A percentile compares a stretch with the other conserved stretches of the same genome.
Evolutionary conservation across 2,888 invertebrate genomes (phyloP).

Genomic region (Andrena bicolor): DNA sequence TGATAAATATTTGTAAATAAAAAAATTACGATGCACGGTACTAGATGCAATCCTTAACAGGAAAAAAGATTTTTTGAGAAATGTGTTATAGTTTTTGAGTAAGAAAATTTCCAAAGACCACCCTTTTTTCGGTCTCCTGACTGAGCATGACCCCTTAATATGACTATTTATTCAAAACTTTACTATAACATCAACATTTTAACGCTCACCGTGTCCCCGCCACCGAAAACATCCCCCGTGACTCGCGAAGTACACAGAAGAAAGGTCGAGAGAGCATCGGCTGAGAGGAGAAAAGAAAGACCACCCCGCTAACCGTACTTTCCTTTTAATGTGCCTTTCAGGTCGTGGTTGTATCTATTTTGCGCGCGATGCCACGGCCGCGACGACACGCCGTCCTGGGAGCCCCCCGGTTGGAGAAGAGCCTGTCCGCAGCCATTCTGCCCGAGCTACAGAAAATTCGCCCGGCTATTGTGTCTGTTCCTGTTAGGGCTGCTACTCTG

Average conservation of each 20-base stretch:
- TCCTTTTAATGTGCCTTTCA: constrained; percentile 80
- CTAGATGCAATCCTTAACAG: too few relatives aligned
- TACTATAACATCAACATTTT: too few relatives aligned
- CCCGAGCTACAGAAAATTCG: constrained; percentile 93
- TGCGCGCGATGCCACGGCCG: constrained; percentile 92
- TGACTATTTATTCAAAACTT: too few relatives aligned
- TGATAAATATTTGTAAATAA: too few relatives aligned
- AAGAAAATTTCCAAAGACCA: too few relatives aligned
- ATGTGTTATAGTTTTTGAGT: too few relatives aligned
- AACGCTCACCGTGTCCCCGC: too few relatives aligned
- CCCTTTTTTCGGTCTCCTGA: too few relatives aligned
- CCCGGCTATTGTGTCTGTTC: constrained; percentile 90
- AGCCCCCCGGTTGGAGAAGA: constrained; percentile 92
- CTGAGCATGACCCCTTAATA: too few relatives aligned
- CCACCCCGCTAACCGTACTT: background rate
- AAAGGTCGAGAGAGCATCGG: background rate
- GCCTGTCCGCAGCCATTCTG: constrained; percentile 94
- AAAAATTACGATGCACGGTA: too few relatives aligned
- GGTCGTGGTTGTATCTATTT: constrained; percentile 94
- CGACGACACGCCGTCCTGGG: constrained; percentile 91
- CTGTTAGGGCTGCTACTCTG: constrained; percentile 91
- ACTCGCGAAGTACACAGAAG: background rate
- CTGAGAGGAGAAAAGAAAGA: background rate
- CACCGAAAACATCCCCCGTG: background rate
- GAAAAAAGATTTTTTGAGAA: too few relatives aligned